Evolutionary conservation across 2,888 invertebrate genomes (phyloP), one percentile per base, ranked within the genome.

Genomic region (Machimus rusticus): DNA sequence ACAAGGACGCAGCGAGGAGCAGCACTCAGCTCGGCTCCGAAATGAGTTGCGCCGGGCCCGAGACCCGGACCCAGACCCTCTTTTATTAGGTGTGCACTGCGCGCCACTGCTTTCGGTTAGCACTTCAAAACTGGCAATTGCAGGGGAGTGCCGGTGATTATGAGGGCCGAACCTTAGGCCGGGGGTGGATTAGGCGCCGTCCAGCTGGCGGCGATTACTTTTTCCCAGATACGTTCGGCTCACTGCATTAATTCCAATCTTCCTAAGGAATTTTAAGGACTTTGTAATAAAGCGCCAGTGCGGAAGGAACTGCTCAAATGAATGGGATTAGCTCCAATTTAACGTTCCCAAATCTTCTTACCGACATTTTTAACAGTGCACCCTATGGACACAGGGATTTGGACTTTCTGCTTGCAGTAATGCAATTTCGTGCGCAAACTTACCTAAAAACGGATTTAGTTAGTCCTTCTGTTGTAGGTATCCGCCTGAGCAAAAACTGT

Each of bases 261-360:
- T 78, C 46, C 78, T 78, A 51, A 51, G 55, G 55, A 81, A 55
- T 51, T 81, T 55, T 55, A 23, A 81, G 28, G 31, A 55, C 16
- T 81, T 51, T 81, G 28, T 81, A 31, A 51, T 55, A 55, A 81
- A 81, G 43, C 51, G 51, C 51, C 51, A 46, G 81, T 34, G 81
- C 81, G 55, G 81, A 81, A 81, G 81, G 51, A 81, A 31, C 46
- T 81, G 12, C 51, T 51, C 51, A 51, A 81, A 55, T 55, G n/a
- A 81, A 81, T 46, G 28, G 81, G 81, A 81, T 81, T 81, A 81
- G 43, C 46, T 76, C n/a, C 39, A 76, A 76, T 76, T 76, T 76
- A 76, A 66, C 12, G 66, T 66, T 66, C 23, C 66, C 66, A 66
- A 66, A 66, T 66, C 66, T 66, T 66, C 66, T 66, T 66, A 66